Base-by-base conservation (phyloP, 2,113 vertebrate species). In the Ammodytes marinus region DNA sequence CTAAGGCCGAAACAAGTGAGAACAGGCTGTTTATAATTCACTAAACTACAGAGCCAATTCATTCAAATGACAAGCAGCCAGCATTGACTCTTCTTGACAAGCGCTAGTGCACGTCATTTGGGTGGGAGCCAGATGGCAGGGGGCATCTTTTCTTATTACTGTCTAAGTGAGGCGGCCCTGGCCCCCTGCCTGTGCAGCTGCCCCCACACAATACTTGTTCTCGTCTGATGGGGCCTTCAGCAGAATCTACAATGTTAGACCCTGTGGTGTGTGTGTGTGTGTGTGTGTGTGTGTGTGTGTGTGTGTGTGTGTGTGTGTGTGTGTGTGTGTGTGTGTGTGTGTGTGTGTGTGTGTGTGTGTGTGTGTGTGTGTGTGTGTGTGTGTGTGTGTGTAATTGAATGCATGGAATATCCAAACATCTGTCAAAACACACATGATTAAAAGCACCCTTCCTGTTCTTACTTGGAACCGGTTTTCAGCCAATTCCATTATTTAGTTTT, bases 71-170 rank as follows among this genome's bases (percentile, higher is more conserved):
- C 68, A 69, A 69, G 70, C 78, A 12, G 72, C 45, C 40, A 17
- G 42, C 52, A 27, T 82, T 85, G 80, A 49, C 57, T 76, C 67
- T 27, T 27, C 27, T 27, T 17, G 53, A 83, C 80, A 78, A 70
- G 84, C 13, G 14, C 42, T 0, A 40, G 57, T 84, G 82, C 57
- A 15, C 19, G 83, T 90, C 80, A 63, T 82, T 75, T 86, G 88
- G 87, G 66, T 79, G 47, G 70, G 68, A 74, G 79, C 86, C 90
- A 91, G 88, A 89, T 91, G 90, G 87, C 70, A 37, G 69, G 45
- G 27, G 58, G 45, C 84, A 60, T 85, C 80, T 83, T 66, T 82
- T 55, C 78, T 72, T 86, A 50, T 86, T 71, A 58, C 77, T 46
- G 69, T 61, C 69, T 57, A 64, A 49, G 52, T 65, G 79, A 79